phyloP scores from a whole-genome alignment of 2,797 vertebrate genomes.

The Eulemur mongoz region DNA sequence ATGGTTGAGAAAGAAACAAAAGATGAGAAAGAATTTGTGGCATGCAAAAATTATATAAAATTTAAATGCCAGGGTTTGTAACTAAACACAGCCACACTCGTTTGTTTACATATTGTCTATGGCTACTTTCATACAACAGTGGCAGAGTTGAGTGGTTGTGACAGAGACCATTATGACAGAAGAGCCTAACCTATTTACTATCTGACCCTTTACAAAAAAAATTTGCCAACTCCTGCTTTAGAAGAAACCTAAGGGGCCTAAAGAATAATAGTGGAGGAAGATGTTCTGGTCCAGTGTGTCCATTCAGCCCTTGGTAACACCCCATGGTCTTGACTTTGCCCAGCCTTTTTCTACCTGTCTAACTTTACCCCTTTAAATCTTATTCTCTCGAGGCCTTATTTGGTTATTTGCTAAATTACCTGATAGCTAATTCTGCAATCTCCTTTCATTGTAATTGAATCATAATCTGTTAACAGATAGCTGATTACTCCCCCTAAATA shows the following conservation, averaged over 20 bases:
- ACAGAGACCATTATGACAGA: neutral
- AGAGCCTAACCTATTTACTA: neutral
- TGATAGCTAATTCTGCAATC: slow-evolving; percentile 10
- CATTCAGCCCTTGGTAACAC: neutral
- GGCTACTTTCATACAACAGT: neutral
- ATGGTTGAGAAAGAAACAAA: neutral
- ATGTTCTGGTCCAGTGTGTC: neutral
- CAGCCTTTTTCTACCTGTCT: neutral
- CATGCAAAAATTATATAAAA: neutral
- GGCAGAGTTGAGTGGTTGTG: neutral
- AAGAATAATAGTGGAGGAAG: neutral
- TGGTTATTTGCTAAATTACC: slow-evolving; percentile 28
- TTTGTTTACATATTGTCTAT: neutral
- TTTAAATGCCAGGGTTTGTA: neutral
- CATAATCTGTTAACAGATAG: neutral
- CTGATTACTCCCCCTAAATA: neutral
- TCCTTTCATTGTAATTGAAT: neutral
- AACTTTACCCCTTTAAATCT: neutral
- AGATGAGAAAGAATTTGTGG: neutral
- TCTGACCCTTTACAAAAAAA: neutral
- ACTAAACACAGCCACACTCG: neutral
- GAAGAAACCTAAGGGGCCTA: neutral
- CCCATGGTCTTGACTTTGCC: neutral
- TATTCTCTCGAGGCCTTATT: neutral
- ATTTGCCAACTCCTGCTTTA: neutral